Conservation (phyloP, 2,888 invertebrate genomes). For the Ophion ellenae region DNA sequence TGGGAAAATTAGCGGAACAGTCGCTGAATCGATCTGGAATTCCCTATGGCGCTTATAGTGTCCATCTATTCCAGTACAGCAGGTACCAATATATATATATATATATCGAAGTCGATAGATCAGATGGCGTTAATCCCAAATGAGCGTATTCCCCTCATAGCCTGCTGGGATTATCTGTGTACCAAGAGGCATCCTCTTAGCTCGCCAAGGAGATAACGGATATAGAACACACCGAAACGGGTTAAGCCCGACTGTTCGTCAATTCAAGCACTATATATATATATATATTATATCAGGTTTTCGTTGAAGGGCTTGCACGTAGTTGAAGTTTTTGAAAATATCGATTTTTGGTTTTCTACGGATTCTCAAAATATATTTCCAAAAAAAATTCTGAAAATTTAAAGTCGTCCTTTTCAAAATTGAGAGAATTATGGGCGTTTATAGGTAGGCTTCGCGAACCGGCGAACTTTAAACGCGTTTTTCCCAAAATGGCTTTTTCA, state of each 20-base stretch:
- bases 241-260: constrained; percentile 78
- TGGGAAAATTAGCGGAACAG: neutral
- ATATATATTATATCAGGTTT: neutral
- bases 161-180: constrained; percentile 74
- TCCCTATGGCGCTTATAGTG: too few species aligned
- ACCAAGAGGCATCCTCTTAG: constrained; percentile 73
- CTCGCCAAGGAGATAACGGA: constrained; percentile 73
- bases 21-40: too few species aligned
- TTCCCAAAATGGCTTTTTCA: too few species aligned
- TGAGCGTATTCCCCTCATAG: constrained; percentile 71
- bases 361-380: too few species aligned
- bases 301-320: too few species aligned
- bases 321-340: too few species aligned
- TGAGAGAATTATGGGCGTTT: too few species aligned
- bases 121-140: constrained; percentile 63
- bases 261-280: constrained; percentile 46
- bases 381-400: too few species aligned
- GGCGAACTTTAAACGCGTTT: too few species aligned
- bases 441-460: too few species aligned
- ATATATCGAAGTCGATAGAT: constrained; percentile 47
- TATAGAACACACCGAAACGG: constrained; percentile 46
- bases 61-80: constrained; percentile 44
- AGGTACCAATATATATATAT: constrained; percentile 21
- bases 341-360: too few species aligned
- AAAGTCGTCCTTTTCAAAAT: too few species aligned